Conservation (phyloP, 1,140 invertebrate species). For the Drosophila burlai region DNA sequence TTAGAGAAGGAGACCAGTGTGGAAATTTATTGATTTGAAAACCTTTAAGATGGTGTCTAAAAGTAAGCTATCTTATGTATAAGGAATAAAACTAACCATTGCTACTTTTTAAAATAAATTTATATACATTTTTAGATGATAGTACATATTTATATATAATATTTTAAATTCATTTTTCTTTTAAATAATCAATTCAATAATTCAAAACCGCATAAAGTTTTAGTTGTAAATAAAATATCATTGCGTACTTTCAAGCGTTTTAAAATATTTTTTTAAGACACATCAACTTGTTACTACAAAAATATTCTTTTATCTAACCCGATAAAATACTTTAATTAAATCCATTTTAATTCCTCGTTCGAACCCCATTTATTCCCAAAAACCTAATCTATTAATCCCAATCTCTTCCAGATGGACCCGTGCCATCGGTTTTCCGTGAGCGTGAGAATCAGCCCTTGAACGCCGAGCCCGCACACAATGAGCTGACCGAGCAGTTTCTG, state of each 20-base stretch:
- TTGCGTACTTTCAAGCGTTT: too few relatives aligned
- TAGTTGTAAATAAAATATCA: too few relatives aligned
- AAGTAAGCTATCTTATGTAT: not conserved
- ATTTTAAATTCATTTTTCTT: not conserved
- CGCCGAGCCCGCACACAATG: slow-evolving; percentile 83
- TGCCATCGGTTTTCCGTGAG: slow-evolving; percentile 72
- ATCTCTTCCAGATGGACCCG: slow-evolving; percentile 28
- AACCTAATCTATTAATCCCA: not conserved
- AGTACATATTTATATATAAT: not conserved
- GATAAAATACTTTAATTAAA: not conserved
- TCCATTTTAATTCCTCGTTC: not conserved
- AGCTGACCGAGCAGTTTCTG: slow-evolving; percentile 87
- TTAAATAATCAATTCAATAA: too few relatives aligned
- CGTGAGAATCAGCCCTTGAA: slow-evolving; percentile 61
- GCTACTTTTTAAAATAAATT: not conserved
- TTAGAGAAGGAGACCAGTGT: too few relatives aligned
- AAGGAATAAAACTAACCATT: not conserved
- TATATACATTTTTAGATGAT: not conserved
- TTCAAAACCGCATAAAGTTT: not conserved
- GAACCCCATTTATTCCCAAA: too few relatives aligned
- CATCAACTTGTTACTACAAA: not conserved
- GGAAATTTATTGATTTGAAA: not conserved
- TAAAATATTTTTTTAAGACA: not conserved
- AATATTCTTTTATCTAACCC: not conserved
- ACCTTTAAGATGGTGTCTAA: not conserved